A percentile compares a stretch with the other conserved stretches of the same genome.
Evolutionary conservation across 1,140 invertebrate genomes (phyloP).

Genomic region (Archivesica marissinica): DNA sequence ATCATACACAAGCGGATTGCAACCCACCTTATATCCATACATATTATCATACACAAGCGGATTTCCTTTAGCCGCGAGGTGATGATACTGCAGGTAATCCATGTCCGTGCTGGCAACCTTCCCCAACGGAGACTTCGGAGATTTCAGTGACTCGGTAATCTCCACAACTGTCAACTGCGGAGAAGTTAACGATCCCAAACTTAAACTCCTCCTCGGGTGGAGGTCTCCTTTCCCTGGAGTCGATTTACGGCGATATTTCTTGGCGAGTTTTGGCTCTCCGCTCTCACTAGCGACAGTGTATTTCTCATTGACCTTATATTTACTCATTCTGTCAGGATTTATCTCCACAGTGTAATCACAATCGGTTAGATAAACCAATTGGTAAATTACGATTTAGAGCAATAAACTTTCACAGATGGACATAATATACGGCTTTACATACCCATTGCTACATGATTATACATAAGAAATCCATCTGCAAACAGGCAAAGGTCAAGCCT

Average conservation of each 20-base stretch:
- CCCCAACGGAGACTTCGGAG: constrained; percentile 21
- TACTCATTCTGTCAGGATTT: constrained; percentile 38
- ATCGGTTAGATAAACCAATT: constrained; percentile 36
- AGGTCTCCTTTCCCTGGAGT: constrained; percentile 15
- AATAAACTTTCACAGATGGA: neutral
- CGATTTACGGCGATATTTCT: constrained; percentile 43
- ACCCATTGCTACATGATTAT: neutral
- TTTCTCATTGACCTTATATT: constrained; percentile 56
- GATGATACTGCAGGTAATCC: constrained; percentile 19
- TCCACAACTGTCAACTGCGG: constrained; percentile 41
- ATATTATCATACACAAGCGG: constrained; percentile 53
- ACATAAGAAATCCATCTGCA: neutral
- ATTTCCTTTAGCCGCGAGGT: constrained; percentile 36
- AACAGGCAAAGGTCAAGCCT: constrained; percentile 18
- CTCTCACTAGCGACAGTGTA: constrained; percentile 32
- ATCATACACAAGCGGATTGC: neutral
- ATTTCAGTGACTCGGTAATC: constrained; percentile 29
- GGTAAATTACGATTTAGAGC: constrained; percentile 43
- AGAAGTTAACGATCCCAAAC: constrained; percentile 40
- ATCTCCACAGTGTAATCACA: constrained; percentile 26
- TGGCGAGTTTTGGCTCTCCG: constrained; percentile 30
- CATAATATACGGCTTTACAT: constrained; percentile 5
- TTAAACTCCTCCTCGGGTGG: constrained; percentile 34
- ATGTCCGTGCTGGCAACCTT: constrained; percentile 7
- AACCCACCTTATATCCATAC: constrained; percentile 60